phyloP scores from a whole-genome alignment of 2,797 vertebrate genomes.

The Botia kubotai region DNA sequence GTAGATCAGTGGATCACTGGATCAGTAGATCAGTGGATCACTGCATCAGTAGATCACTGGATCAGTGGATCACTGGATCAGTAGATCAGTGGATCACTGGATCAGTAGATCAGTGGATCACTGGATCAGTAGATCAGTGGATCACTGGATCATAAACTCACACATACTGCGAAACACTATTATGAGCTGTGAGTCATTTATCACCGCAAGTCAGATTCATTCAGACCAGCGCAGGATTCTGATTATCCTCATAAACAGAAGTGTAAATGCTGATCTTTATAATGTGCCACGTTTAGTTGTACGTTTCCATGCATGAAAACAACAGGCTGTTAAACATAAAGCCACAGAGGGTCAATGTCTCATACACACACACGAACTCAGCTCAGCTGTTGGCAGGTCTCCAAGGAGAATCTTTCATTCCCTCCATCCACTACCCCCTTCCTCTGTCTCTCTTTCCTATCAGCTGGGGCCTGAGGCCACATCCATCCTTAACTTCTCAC shows the following conservation, averaged over 20 bases:
- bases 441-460: slow-evolving; percentile 59
- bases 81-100: background rate
- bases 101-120: background rate
- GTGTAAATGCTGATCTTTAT: slow-evolving; percentile 30
- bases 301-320: slow-evolving; percentile 26
- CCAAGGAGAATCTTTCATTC: slow-evolving; percentile 5
- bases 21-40: background rate
- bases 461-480: slow-evolving; percentile 69
- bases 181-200: background rate
- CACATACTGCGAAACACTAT: background rate
- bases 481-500: slow-evolving; percentile 63
- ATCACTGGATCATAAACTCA: background rate
- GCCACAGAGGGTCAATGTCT: background rate
- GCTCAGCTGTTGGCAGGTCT: background rate
- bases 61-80: too few species aligned
- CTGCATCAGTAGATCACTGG: too few species aligned
- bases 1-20: too few species aligned
- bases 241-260: slow-evolving; percentile 11
- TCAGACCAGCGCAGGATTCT: background rate
- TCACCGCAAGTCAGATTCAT: background rate
- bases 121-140: background rate
- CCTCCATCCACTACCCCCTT: slow-evolving; percentile 25
- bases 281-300: background rate
- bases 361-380: slow-evolving; percentile 12
- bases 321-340: slow-evolving; percentile 1